Evolutionary conservation across 2,888 invertebrate genomes (phyloP), one percentile per base, ranked within the genome.

Genomic region (Megaustenia siamemsis): DNA sequence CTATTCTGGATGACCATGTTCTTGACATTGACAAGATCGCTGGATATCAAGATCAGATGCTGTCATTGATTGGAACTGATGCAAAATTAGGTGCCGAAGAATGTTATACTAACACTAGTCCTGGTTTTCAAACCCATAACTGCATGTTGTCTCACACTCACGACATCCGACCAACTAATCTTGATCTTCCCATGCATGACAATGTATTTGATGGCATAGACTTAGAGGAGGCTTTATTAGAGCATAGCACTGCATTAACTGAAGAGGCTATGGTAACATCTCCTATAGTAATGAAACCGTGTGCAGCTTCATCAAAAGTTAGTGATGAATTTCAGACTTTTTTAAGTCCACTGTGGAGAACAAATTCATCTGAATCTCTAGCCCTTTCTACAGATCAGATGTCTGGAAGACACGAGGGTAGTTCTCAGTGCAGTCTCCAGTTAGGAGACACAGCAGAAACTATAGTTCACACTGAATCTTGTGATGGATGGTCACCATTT

Each of bases 71-170:
- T 35, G 40, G 38, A 12, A 53, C 35, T 15, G 21, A 83, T 53
- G 35, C 38, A n/a, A 66, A 5, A 10, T 68, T 69, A 21, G 40
- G 69, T 32, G 53, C 53, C n/a, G 56, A 78, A 32, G 68, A 77
- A n/a, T 69, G 38, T 35, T 69, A 77, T 38, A 56, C 83, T 45
- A 75, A 83, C 18, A 49, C 83, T 21, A 63, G 32, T 15, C 6
- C 77, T 28, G 43, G 69, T 24, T 83, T 83, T 69, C 69, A 43
- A 56, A 63, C 32, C 56, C 83, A 83, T 69, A 77, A 78, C 69
- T 83, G 83, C 83, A 83, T 83, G 83, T 49, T 83, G 69, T n/a
- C 69, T 38, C 21, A 4, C 4, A 12, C 56, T 18, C 69, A n/a
- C 35, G 82, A 82, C 60, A 32, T 43, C 12, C 56, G 75, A 40